Percentiles rank a stretch among this genome's conserved stretches.
phyloP scores from a whole-genome alignment of 2,113 vertebrate genomes.

The Carassius gibelio region DNA sequence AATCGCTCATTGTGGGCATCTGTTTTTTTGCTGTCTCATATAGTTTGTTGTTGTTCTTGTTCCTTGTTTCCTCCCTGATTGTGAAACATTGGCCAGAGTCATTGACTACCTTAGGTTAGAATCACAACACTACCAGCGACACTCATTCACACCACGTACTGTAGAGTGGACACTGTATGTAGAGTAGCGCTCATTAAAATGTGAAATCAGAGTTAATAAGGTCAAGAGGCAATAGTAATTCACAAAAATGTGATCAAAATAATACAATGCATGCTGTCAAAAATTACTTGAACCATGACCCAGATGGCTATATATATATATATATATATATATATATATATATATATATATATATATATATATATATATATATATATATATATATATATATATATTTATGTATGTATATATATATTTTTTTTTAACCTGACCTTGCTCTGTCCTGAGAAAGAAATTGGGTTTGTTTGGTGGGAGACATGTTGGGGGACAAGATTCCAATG shows the following conservation, averaged over 20 bases:
- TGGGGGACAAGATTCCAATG: not conserved
- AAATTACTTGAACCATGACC: not conserved
- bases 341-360: too few relatives aligned
- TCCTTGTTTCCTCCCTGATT: too few relatives aligned
- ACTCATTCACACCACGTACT: not conserved
- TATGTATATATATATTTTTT: too few relatives aligned
- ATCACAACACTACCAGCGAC: not conserved
- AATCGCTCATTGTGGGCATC: too few relatives aligned
- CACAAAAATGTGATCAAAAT: not conserved
- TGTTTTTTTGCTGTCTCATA: too few relatives aligned
- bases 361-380: too few relatives aligned
- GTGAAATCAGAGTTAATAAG: not conserved
- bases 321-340: not conserved
- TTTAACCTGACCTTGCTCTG: not conserved
- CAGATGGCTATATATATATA: not conserved
- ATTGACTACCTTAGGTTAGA: not conserved
- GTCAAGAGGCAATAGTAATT: not conserved
- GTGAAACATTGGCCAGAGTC: too few relatives aligned
- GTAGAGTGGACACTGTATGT: not conserved
- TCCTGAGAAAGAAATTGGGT: not conserved
- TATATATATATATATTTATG: too few relatives aligned
- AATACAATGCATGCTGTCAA: not conserved
- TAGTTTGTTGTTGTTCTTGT: too few relatives aligned
- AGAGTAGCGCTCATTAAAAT: not conserved
- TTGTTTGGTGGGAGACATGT: not conserved